These are phyloP conservation scores for human DNA, from an alignment of 2,113 vertebrate genomes.

Conservation along the genomic window DNA sequence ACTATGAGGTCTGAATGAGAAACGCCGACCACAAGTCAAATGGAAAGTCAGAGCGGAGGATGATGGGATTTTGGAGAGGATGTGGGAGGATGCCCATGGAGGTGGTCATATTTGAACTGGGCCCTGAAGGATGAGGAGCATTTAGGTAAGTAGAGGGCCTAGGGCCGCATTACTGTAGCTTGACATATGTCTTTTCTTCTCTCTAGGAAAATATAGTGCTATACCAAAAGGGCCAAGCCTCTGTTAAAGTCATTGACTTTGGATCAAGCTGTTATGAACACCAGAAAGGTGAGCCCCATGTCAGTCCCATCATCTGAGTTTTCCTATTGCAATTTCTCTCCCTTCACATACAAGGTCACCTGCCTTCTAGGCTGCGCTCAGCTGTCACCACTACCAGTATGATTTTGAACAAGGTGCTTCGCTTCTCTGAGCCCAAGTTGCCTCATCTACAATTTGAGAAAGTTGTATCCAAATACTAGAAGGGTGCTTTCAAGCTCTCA, in stretches of 20 bases:
- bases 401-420: neutral
- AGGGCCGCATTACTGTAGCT: neutral
- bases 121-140: neutral
- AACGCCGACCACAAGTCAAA: neutral
- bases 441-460: neutral
- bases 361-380: neutral
- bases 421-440: neutral
- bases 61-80: neutral
- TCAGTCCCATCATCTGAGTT: neutral
- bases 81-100: neutral
- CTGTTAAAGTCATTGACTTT: conserved; percentile 97
- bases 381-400: neutral
- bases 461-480: neutral
- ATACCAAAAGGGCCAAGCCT: conserved; percentile 91
- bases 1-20: neutral
- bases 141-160: neutral
- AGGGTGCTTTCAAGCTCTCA: neutral
- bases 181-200: neutral
- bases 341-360: neutral
- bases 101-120: neutral
- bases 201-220: conserved; percentile 94
- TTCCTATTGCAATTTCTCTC: neutral
- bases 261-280: conserved; percentile 97
- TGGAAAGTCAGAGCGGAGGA: neutral
- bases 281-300: conserved; percentile 89